These are phyloP conservation scores for Laupala kohalensis DNA, from an alignment of 1,140 invertebrate species.

Conservation along the genomic window DNA sequence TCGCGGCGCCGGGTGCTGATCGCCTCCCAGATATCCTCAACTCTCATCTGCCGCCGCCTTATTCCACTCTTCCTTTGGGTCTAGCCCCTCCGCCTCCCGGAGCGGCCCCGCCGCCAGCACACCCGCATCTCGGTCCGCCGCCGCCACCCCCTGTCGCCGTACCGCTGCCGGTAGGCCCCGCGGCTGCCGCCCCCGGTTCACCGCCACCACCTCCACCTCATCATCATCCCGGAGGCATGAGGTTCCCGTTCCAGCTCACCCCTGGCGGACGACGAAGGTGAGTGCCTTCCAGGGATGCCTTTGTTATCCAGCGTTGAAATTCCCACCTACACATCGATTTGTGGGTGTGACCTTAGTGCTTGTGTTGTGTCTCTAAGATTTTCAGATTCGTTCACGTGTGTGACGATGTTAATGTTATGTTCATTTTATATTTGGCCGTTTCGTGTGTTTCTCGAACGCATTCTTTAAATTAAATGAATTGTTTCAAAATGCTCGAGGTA, in stretches of 20 bases:
- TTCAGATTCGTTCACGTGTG: no score
- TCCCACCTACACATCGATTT: neutral
- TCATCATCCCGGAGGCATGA: slow-evolving; percentile 3
- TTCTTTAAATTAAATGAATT: no score
- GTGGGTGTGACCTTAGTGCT: no score
- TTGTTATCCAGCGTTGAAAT: neutral
- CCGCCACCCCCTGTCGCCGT: neutral
- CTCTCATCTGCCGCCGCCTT: slow-evolving; percentile 35
- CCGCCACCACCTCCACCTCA: neutral
- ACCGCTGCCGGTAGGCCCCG: neutral
- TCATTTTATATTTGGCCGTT: no score
- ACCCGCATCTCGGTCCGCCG: slow-evolving; percentile 11
- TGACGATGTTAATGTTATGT: no score
- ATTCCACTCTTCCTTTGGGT: slow-evolving; percentile 26
- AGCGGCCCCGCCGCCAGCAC: slow-evolving; percentile 15
- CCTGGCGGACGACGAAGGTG: slow-evolving; percentile 6
- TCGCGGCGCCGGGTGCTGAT: slow-evolving; percentile 15
- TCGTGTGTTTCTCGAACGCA: no score
- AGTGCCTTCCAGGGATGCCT: neutral
- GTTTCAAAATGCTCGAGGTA: no score
- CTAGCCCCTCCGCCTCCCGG: slow-evolving; percentile 13
- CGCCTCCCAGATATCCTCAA: slow-evolving; percentile 35
- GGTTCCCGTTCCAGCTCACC: slow-evolving; percentile 10
- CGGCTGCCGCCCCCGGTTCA: neutral
- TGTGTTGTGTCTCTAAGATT: no score